These are phyloP conservation scores for Tragelaphus buxtoni DNA, from an alignment of 2,113 vertebrate genomes.

Conservation along the genomic window DNA sequence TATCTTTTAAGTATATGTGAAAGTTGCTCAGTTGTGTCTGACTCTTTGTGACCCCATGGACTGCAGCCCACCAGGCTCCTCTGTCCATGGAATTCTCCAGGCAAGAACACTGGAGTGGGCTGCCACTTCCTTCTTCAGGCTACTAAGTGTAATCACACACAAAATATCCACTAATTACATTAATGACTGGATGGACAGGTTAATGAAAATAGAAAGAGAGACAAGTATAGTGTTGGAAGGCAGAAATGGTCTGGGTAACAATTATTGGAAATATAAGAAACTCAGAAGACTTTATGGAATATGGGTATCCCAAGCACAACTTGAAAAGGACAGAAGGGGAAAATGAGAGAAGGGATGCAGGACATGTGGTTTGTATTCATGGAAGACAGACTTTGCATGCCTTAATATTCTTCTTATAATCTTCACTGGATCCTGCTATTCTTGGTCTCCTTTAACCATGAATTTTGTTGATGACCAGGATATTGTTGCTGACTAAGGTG, in stretches of 20 bases:
- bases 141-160: background rate
- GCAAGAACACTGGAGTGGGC: background rate
- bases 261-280: background rate
- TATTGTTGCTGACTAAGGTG: background rate
- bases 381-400: background rate
- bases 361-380: background rate
- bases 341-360: background rate
- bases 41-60: background rate
- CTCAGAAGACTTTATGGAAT: background rate
- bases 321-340: background rate
- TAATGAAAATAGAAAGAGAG: background rate
- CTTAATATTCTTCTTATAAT: background rate
- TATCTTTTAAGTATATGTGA: background rate
- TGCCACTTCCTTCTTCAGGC: background rate
- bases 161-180: background rate
- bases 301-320: background rate
- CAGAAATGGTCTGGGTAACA: background rate
- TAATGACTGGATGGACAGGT: background rate
- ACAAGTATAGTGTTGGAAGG: background rate
- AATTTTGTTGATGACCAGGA: background rate
- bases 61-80: background rate
- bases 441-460: background rate
- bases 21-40: background rate
- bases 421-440: background rate
- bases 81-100: background rate